These are phyloP conservation scores for Vollenhovia emeryi DNA, from an alignment of 1,140 invertebrate genomes.

Conservation along the genomic window DNA sequence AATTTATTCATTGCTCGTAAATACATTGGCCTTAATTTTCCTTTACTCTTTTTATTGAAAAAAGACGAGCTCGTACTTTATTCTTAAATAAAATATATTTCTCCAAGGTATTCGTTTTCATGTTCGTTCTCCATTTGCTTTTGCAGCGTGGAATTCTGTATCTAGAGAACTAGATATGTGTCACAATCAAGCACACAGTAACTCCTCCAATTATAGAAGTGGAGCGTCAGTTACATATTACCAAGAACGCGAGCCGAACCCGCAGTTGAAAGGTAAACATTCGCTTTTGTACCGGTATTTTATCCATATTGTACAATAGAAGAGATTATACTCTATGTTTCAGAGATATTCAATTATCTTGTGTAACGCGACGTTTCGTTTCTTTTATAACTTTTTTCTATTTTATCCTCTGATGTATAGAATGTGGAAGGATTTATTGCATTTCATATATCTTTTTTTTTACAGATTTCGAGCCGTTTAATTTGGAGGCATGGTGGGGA, in stretches of 20 bases:
- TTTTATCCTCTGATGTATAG: background rate
- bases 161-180: conserved; percentile 82
- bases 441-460: conserved; percentile 23
- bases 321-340: too few species aligned
- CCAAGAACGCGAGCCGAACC: conserved; percentile 84
- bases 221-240: conserved; percentile 84
- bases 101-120: conserved; percentile 32
- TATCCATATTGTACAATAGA: too few species aligned
- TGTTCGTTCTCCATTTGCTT: conserved; percentile 26
- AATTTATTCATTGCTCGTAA: too few species aligned
- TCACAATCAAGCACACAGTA: conserved; percentile 79
- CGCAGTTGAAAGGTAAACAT: conserved; percentile 82
- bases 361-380: background rate
- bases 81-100: too few species aligned
- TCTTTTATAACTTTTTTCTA: background rate
- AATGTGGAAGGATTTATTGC: background rate
- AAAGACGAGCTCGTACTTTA: too few species aligned
- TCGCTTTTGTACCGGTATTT: background rate
- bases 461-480: conserved; percentile 87
- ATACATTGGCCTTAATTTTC: too few species aligned
- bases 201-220: conserved; percentile 81
- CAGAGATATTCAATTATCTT: background rate
- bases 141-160: conserved; percentile 84
- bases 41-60: too few species aligned
- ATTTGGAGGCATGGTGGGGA: conserved; percentile 88